Base-by-base conservation (phyloP, 2,797 vertebrate species). In the Gila robusta region DNA sequence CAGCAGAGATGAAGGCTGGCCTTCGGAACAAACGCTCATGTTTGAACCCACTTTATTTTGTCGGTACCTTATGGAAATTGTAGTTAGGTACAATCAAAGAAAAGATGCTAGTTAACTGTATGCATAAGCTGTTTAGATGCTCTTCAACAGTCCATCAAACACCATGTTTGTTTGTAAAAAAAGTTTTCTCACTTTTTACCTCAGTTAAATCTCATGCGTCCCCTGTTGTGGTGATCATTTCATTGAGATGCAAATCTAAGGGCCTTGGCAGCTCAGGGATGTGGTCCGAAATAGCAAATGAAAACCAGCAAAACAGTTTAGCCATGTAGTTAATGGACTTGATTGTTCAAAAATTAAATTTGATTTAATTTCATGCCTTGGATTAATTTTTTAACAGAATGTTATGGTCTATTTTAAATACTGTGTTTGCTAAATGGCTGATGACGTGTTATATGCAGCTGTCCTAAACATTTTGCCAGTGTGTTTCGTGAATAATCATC, bases 231-330 rank as follows among this genome's bases (percentile, higher is more conserved):
- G 17, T 37, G 21, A 62, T 81, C 10, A 26, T 82, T 77, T 79
- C 23, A 37, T 86, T 54, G 70, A 35, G 56, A 82, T 86, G 77
- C 47, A 70, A 64, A 76, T 26, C 37, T 80, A 94, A 94, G 93
- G 94, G 94, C 94, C 94, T 32, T 95, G 89, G 89, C 82, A 94
- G 91, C 92, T 94, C 92, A 92, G 92, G 93, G 92, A 89, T 91
- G 91, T 89, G 83, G 59, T 88, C 66, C 0, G 23, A 88, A 88
- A 88, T 67, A 79, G 81, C 41, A 77, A 77, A 66, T 66, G 64
- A 66, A 66, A 79, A 37, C 62, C 79, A 69, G 62, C 23, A 16
- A 83, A 73, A 74, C 35, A 39, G 19, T 56, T 77, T 19, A 66
- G 73, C 23, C 47, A 64, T 56, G 35, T 67, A 41, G 39, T 59